These are phyloP conservation scores for Sinocyclocheilus anophthalmus DNA, from an alignment of 2,113 vertebrate species.

Conservation along the genomic window DNA sequence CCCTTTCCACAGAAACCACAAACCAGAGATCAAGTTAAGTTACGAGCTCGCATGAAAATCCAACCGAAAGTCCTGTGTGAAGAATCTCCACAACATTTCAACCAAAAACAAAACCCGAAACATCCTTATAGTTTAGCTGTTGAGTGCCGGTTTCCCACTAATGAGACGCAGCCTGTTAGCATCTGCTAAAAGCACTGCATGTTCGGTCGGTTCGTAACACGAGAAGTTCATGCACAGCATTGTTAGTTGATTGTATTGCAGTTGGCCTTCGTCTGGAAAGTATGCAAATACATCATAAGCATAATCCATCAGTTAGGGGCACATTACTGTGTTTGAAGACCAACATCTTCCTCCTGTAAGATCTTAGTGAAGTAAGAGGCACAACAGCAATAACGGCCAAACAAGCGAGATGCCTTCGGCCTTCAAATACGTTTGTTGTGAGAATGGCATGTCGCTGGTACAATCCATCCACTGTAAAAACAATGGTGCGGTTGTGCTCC, in stretches of 20 bases:
- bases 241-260: constrained; percentile 60
- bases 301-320: constrained; percentile 67
- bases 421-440: constrained; percentile 69
- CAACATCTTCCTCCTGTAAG: neutral
- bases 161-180: constrained; percentile 1
- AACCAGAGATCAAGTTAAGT: constrained; percentile 39
- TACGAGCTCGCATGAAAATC: neutral
- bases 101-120: neutral
- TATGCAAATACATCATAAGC: constrained; percentile 78
- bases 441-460: constrained; percentile 78
- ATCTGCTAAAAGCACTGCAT: neutral
- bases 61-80: neutral
- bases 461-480: constrained; percentile 83
- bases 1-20: constrained; percentile 24
- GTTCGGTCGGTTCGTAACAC: constrained; percentile 61
- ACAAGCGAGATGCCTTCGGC: constrained; percentile 48
- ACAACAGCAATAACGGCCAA: neutral
- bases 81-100: neutral
- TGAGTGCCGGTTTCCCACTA: neutral
- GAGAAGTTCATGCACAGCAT: neutral
- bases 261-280: constrained; percentile 74
- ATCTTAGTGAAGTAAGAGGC: constrained; percentile 19
- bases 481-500: constrained; percentile 80
- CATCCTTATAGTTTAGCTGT: neutral
- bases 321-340: neutral